Base-by-base conservation (phyloP, 2,113 vertebrate genomes). In the Boulengeromyrus knoepffleri region DNA sequence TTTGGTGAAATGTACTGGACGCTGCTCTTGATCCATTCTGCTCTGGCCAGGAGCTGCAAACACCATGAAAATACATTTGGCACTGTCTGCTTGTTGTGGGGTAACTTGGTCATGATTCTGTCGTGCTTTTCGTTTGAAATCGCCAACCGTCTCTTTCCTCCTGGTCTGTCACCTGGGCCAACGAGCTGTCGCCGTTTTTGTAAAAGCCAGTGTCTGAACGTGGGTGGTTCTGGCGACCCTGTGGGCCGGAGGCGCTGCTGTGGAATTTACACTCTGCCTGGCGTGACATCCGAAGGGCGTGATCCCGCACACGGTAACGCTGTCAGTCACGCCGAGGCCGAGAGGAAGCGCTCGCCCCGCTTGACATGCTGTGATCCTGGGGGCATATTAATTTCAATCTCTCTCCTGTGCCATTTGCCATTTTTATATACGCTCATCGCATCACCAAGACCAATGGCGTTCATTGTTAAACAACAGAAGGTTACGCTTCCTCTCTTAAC, bases 11-110 rank as follows among this genome's bases (percentile, higher is more conserved):
- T 53, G 52, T 19, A 21, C 5, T 21, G 84, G 15, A n/a, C 21
- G 17, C 21, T 52, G 1, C 86, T 89, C 92, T 92, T 86, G 89
- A 93, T 92, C 90, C 62, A 74, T 90, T 85, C 49, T 47, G 80
- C 88, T 91, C 88, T 85, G 27, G 3, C 83, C 89, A 86, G 89
- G 50, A 36, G 1, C 66, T 15, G 24, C 27, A 70, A 70, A 36
- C 66, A 31, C 15, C 66, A 12, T 36, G 9, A 77, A 39, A 39
- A 39, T 77, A 3, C 13, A 3, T 36, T 17, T 5, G 31, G 70
- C 70, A 17, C 5, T 17, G 70, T 42, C 0, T 39, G 36, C 31
- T 39, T 77, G 13, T 77, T 19, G 36, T 39, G 70, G 15, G 31
- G 70, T 80, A 42, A 80, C 74, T 42, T 8, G 74, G 36, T 42